Evolutionary conservation across 2,113 vertebrate genomes (phyloP), one percentile per base, ranked within the genome.

Genomic region (Halichoerus grypus): DNA sequence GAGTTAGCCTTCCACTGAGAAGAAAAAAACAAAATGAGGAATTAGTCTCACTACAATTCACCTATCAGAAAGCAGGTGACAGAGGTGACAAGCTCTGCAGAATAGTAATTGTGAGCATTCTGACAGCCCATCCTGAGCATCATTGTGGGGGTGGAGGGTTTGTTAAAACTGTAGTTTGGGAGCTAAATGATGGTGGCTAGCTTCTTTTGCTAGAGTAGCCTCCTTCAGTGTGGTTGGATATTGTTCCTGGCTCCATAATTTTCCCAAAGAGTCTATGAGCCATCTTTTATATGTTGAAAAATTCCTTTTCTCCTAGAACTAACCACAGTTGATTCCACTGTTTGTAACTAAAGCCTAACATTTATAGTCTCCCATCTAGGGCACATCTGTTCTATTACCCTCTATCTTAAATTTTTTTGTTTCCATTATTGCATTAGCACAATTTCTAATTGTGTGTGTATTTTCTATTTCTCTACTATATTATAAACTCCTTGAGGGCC

Each of bases 281-380:
- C 59, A 95, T 33, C 28, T 74, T 88, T 84, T 59, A 57, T 14
- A 69, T 39, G 16, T 63, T 46, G 49, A 69, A 8, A 59, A 61
- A 76, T 89, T 85, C 19, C 49, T 46, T 84, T 88, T 94, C 33
- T 85, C 3, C 19, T 89, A 74, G 22, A 89, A 92, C 3, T 2
- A 89, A 39, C 36, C n/a, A 69, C 7, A 33, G 7, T 57, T 22
- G 19, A 63, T 63, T 88, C 1, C n/a, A 67, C 15, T 71, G 33
- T 77, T 86, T 90, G 5, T 69, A 96, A 74, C 65, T 80, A 57
- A 94, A 93, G 63, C 7, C 51, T 86, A 90, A 81, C 12, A 57
- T 81, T 74, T 92, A 55, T 57, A 74, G 59, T 83, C 42, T 81
- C 12, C 31, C 14, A 65, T 22, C 0, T 63, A 77, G 77, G 24